phyloP scores from a whole-genome alignment of 2,888 invertebrate species.

The Priocnemis perturbator region DNA sequence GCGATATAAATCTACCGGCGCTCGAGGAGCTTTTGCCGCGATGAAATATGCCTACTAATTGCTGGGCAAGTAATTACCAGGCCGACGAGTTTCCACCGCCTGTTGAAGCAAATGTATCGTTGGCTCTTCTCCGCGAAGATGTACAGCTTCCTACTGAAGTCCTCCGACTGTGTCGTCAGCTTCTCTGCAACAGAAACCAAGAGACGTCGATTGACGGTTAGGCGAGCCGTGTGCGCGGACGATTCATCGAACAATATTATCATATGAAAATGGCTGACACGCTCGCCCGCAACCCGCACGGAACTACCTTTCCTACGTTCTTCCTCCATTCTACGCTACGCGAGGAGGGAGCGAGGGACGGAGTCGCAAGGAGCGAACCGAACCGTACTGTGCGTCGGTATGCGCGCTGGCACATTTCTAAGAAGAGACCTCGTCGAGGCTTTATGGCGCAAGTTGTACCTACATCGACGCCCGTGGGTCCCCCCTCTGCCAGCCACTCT shows the following conservation, averaged over 20 bases:
- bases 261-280: too few relatives aligned
- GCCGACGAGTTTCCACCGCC: conserved; percentile 84
- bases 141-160: conserved; percentile 79
- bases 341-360: too few relatives aligned
- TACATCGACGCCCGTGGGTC: conserved; percentile 56
- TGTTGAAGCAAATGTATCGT: conserved; percentile 87
- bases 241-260: too few relatives aligned
- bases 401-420: conserved; percentile 61
- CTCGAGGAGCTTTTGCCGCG: not conserved
- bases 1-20: conserved; percentile 35
- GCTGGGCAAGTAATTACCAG: conserved; percentile 76
- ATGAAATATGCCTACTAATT: conserved; percentile 47
- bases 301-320: too few relatives aligned
- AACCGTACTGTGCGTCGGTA: conserved; percentile 52
- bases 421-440: conserved; percentile 63
- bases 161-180: conserved; percentile 81
- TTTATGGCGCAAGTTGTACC: conserved; percentile 68
- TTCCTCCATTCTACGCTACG: too few relatives aligned
- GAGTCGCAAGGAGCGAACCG: conserved; percentile 20
- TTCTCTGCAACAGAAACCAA: conserved; percentile 78
- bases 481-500: conserved; percentile 40
- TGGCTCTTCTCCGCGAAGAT: conserved; percentile 84
- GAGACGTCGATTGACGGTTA: conserved; percentile 8
- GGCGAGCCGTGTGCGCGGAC: not conserved
- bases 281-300: too few relatives aligned